A percentile compares a stretch with the other conserved stretches of the same genome.
Evolutionary conservation across 2,888 invertebrate species (phyloP).

Genomic region (Cyrtodaria siliqua): DNA sequence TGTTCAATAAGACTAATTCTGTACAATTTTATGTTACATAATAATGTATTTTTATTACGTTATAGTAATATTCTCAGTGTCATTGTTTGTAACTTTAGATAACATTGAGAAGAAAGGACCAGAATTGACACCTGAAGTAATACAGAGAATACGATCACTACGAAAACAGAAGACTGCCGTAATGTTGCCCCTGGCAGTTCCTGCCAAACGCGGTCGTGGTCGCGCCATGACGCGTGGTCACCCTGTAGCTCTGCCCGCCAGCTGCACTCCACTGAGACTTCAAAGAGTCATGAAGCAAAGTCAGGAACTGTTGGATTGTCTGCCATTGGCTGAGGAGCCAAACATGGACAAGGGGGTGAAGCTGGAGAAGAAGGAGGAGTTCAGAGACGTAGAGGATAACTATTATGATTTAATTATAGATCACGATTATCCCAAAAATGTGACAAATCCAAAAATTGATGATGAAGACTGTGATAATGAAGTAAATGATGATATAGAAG

Average conservation of each 20-base stretch:
- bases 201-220: slow-evolving; percentile 70
- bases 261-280: slow-evolving; percentile 57
- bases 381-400: slow-evolving; percentile 32
- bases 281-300: slow-evolving; percentile 68
- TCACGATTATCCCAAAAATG: slow-evolving; percentile 88
- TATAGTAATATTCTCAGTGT: no score
- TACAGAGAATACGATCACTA: slow-evolving; percentile 26
- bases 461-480: slow-evolving; percentile 2
- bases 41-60: no score
- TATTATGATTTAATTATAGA: slow-evolving; percentile 86
- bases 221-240: slow-evolving; percentile 66
- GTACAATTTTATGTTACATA: no score
- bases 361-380: background rate
- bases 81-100: slow-evolving; percentile 10
- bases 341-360: slow-evolving; percentile 4
- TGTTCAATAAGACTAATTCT: no score
- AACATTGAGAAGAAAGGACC: slow-evolving; percentile 29
- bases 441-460: slow-evolving; percentile 8
- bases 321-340: slow-evolving; percentile 21
- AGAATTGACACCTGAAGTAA: slow-evolving; percentile 22
- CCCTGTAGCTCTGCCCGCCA: slow-evolving; percentile 59
- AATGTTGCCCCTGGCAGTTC: slow-evolving; percentile 74
- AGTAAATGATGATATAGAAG: slow-evolving; percentile 51
- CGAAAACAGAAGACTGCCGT: slow-evolving; percentile 71
- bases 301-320: slow-evolving; percentile 33